These are phyloP conservation scores for Pocillopora grandis DNA, from an alignment of 92 coral and sea anemone genomes.

Conservation along the genomic window DNA sequence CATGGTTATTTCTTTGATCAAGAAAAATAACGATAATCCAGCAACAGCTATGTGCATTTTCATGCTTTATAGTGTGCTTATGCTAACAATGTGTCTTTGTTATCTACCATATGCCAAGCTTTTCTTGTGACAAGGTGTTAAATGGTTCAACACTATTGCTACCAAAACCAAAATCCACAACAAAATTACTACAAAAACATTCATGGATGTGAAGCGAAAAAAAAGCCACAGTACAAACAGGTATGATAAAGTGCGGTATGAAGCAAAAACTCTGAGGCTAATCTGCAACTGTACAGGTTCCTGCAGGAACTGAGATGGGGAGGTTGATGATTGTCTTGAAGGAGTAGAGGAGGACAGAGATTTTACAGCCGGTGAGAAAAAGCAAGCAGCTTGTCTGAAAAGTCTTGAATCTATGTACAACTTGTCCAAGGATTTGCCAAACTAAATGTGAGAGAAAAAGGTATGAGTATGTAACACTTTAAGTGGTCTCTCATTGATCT, in stretches of 20 bases:
- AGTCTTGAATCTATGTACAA: conserved; percentile 66
- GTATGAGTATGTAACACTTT: not conserved
- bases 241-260: conserved; percentile 84
- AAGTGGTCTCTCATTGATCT: not conserved
- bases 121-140: conserved; percentile 42
- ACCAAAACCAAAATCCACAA: conserved; percentile 67
- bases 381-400: conserved; percentile 66
- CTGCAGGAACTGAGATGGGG: conserved; percentile 39
- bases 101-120: conserved; percentile 27
- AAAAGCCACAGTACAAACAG: conserved; percentile 63
- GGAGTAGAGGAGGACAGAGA: conserved; percentile 48
- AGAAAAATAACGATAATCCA: too few species aligned
- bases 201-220: conserved; percentile 57
- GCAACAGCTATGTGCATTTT: too few species aligned
- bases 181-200: conserved; percentile 44
- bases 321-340: conserved; percentile 21
- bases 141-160: conserved; percentile 49
- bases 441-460: conserved; percentile 43
- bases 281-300: conserved; percentile 64
- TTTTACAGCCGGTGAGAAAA: conserved; percentile 80
- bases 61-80: not conserved
- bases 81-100: not conserved
- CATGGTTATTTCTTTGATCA: too few species aligned
- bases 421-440: conserved; percentile 65
- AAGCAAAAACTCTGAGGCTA: conserved; percentile 92